phyloP scores from a whole-genome alignment of 2,113 vertebrate genomes.

The Hippopotamus amphibius region DNA sequence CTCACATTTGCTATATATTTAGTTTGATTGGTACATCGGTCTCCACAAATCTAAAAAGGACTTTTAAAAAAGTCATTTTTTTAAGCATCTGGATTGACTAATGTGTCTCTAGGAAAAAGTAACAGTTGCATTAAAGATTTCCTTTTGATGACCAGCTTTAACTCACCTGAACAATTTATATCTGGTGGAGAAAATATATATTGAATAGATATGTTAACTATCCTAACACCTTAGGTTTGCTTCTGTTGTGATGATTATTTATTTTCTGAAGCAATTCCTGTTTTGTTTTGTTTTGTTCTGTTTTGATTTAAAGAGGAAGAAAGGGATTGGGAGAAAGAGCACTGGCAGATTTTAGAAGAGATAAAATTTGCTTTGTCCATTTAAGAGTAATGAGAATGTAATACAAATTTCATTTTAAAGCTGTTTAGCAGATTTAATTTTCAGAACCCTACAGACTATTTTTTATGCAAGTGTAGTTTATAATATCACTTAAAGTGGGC shows the following conservation, averaged over 20 bases:
- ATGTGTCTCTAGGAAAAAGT: not conserved
- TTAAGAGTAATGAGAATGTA: not conserved
- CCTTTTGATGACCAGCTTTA: slow-evolving; percentile 32
- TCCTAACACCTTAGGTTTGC: not conserved
- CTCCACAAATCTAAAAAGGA: not conserved
- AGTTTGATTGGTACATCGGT: not conserved
- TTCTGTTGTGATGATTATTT: not conserved
- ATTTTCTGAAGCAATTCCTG: not conserved
- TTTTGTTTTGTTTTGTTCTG: not conserved
- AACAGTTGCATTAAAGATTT: slow-evolving; percentile 35
- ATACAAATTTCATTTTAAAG: not conserved
- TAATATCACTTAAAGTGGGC: not conserved
- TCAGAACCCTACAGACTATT: not conserved
- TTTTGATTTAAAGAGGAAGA: not conserved
- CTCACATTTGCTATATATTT: not conserved
- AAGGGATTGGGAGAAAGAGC: fast-evolving
- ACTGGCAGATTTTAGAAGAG: slow-evolving; percentile 26
- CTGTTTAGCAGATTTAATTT: not conserved
- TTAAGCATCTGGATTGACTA: not conserved
- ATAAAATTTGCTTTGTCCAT: not conserved
- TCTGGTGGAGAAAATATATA: not conserved
- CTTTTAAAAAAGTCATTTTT: not conserved
- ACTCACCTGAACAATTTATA: not conserved
- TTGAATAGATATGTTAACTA: not conserved
- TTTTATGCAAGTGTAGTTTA: not conserved